These are phyloP conservation scores for Passerina amoena DNA, from an alignment of 2,113 vertebrate species.

Conservation along the genomic window DNA sequence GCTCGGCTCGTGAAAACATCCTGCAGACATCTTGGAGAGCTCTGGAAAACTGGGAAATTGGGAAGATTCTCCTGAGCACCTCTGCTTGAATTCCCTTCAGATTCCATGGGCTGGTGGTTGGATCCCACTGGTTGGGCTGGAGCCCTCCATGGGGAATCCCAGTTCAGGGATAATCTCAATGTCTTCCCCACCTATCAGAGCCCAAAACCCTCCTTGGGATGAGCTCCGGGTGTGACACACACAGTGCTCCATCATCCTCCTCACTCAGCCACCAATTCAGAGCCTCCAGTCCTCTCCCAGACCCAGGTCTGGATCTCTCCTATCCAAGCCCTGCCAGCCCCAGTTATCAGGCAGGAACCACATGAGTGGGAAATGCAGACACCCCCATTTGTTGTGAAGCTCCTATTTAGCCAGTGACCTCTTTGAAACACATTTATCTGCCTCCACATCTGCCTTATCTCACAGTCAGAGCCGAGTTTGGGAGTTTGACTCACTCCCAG, in stretches of 20 bases:
- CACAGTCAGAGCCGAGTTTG: background rate
- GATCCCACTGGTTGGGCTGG: background rate
- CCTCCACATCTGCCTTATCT: slow-evolving; percentile 41
- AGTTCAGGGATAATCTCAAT: background rate
- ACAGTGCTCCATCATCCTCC: fast-evolving
- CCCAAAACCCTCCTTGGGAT: background rate
- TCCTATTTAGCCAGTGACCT: background rate
- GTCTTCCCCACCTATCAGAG: fast-evolving
- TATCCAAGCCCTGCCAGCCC: fast-evolving
- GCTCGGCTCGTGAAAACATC: slow-evolving; percentile 46
- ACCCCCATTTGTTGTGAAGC: background rate
- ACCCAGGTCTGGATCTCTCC: background rate
- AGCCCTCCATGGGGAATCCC: background rate
- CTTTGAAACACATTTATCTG: slow-evolving; percentile 46
- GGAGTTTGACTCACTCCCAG: background rate
- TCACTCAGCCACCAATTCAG: fast-evolving
- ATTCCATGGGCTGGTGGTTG: fast-evolving
- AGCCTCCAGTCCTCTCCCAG: background rate
- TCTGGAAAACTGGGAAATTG: background rate
- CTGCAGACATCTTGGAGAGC: slow-evolving; percentile 55
- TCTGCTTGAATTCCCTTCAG: background rate
- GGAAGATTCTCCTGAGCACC: background rate
- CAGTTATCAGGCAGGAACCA: background rate
- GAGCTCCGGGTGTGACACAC: background rate
- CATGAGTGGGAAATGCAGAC: background rate